Conservation (phyloP, 2,113 vertebrate genomes). For the Sinocyclocheilus anophthalmus region DNA sequence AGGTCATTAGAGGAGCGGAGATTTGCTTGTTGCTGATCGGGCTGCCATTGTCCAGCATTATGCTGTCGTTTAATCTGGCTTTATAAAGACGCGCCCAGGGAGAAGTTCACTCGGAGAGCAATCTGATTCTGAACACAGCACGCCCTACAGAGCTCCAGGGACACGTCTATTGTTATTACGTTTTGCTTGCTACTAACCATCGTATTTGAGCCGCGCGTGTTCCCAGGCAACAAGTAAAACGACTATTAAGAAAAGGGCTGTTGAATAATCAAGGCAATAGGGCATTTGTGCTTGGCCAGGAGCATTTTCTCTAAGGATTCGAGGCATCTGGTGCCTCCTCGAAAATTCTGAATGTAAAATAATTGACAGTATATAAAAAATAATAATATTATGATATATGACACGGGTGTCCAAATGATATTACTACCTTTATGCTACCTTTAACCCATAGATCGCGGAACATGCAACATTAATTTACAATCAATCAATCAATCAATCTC, state of each 20-base stretch:
- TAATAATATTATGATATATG: neutral
- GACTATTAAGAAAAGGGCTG: neutral
- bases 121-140: conserved; percentile 73
- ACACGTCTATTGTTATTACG: conserved; percentile 71
- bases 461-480: too few relatives aligned
- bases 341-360: neutral
- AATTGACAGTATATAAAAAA: neutral
- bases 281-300: neutral
- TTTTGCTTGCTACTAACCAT: conserved; percentile 35
- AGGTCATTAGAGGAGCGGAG: conserved; percentile 71
- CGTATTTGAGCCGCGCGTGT: neutral
- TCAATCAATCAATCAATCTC: neutral
- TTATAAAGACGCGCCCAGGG: conserved; percentile 61
- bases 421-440: too few relatives aligned
- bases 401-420: too few relatives aligned
- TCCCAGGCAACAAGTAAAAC: neutral
- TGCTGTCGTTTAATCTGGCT: conserved; percentile 69
- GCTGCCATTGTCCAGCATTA: conserved; percentile 64
- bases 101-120: conserved; percentile 65
- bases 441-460: too few relatives aligned
- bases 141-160: conserved; percentile 69
- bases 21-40: conserved; percentile 70
- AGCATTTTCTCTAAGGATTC: neutral
- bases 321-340: neutral
- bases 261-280: neutral